A percentile compares a stretch with the other conserved stretches of the same genome.
Conservation (phyloP, 2,113 vertebrate species). For the Mellivora capensis region DNA sequence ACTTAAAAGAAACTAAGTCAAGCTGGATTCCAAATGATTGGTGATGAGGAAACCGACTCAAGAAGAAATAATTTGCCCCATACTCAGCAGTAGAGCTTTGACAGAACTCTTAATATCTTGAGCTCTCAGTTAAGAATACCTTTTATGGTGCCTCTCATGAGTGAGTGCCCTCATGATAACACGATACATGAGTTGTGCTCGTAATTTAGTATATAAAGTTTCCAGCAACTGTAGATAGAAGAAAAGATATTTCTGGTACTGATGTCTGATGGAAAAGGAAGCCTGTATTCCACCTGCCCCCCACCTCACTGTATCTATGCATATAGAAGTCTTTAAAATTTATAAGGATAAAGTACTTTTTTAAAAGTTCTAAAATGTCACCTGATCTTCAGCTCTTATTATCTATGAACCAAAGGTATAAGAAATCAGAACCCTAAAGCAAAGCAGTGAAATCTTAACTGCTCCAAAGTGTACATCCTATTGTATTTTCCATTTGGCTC, state of each 20-base stretch:
- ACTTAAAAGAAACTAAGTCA: neutral
- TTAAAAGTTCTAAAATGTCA: neutral
- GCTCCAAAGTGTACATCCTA: neutral
- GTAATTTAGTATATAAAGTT: neutral
- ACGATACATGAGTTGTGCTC: neutral
- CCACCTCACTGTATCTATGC: neutral
- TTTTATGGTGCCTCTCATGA: neutral
- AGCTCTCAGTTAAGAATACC: neutral
- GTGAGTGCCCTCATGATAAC: too few species aligned
- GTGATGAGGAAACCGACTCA: neutral
- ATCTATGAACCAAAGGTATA: neutral
- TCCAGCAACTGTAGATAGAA: neutral
- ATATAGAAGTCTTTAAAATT: neutral
- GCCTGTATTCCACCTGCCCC: rapidly evolving
- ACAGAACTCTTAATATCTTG: neutral
- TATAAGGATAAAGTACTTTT: neutral
- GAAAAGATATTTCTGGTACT: neutral
- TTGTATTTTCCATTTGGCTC: slow-evolving; percentile 1
- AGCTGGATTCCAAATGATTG: neutral
- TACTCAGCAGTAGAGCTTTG: neutral
- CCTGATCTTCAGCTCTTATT: neutral
- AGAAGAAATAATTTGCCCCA: neutral
- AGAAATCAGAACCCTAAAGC: neutral
- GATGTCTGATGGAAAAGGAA: neutral
- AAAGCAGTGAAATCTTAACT: neutral